Evolutionary conservation across 2,888 invertebrate species (phyloP), one percentile per base, ranked within the genome.

Genomic region (Volucella zonaria): DNA sequence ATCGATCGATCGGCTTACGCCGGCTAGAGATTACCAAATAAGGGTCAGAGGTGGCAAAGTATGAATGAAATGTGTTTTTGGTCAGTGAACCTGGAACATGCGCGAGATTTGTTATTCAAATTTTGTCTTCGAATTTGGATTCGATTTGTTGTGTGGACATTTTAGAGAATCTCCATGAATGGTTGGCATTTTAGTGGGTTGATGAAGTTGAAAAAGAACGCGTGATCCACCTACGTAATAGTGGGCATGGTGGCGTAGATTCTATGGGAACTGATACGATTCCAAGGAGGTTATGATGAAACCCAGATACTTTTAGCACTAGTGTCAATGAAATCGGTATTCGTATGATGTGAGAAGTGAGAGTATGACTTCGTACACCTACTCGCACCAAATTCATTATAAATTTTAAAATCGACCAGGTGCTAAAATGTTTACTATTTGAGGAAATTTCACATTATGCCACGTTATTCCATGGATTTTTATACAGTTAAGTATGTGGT

Each of bases 31-130:
- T 73, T 76, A 43, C 85, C 76, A 64, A 77, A 85, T 81, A 85
- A 62, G 85, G 76, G 62, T 54, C 71, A 56, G 31, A 31, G 64
- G 56, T 67, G 81, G 54, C 76, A 45, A 56, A 76, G 71, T 76
- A 68, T 85, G 81, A 81, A 85, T 76, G 76, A 77, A 76, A 77
- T 76, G 56, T 62, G 58, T 74, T 83, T 83, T 85, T 81, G 85
- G 85, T 81, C 85, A 81, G 52, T 85, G 85, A 85, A 85, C 85
- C 77, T 68, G 62, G 40, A 73, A 68, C 79, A 73, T 79, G 79
- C 77, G 85, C 75, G 73, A 67, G 75, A 79, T 79, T 83, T 83
- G 75, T 80, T 85, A 85, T 85, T 85, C 76, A 80, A 76, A 67
- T 85, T 62, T 10, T 1, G 54, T 58, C 31, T 31, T 74, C 6